A percentile compares a stretch with the other conserved stretches of the same genome.
Conservation (phyloP, 35 echinoderm and acorn worm species). For the Ophioderma brevispina region DNA sequence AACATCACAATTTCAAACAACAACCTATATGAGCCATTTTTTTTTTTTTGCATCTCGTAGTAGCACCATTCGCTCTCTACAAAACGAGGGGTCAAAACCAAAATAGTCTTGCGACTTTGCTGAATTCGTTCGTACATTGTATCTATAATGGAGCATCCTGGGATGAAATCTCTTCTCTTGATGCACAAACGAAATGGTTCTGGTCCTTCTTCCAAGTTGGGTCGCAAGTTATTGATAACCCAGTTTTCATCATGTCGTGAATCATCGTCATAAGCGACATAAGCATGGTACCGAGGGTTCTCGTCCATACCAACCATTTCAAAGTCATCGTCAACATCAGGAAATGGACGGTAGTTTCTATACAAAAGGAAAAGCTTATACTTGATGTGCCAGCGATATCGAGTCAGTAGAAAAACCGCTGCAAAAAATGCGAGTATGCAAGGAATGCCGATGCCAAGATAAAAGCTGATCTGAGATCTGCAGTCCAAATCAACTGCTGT, state of each 20-base stretch:
- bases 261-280: not conserved
- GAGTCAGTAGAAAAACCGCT: not conserved
- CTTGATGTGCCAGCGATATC: not conserved
- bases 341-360: not conserved
- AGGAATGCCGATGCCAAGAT: not conserved
- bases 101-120: conserved; percentile 11
- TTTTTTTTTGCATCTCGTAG: conserved; percentile 29
- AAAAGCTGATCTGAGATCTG: not conserved
- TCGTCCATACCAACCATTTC: not conserved
- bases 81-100: not conserved
- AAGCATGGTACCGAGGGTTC: not conserved
- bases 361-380: not conserved
- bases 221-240: not conserved
- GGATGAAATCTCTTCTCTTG: conserved; percentile 1
- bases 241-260: not conserved
- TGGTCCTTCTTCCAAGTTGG: not conserved
- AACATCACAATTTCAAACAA: too few species aligned
- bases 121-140: not conserved
- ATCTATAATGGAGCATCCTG: not conserved
- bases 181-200: conserved; percentile 6
- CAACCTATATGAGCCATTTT: conserved; percentile 1
- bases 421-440: not conserved
- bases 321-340: not conserved
- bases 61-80: conserved; percentile 30
- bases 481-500: not conserved